These are phyloP conservation scores for Entomobrya proxima DNA, from an alignment of 2,888 invertebrate species.

Conservation along the genomic window DNA sequence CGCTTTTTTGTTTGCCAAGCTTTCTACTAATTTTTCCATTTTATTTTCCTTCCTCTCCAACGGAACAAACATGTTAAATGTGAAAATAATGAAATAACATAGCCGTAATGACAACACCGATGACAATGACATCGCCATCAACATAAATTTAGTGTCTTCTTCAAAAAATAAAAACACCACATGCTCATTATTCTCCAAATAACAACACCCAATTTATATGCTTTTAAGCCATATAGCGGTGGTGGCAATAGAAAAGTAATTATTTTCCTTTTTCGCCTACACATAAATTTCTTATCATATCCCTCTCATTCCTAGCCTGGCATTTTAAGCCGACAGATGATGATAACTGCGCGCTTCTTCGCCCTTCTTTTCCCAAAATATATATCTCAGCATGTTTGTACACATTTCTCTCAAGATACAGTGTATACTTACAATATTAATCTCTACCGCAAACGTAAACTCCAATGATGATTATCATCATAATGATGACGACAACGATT, in stretches of 20 bases:
- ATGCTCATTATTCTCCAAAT: background rate
- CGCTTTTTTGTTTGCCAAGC: background rate
- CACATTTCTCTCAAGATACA: no score
- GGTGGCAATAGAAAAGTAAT: constrained; percentile 22
- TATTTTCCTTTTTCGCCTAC: constrained; percentile 9
- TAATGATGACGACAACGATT: no score
- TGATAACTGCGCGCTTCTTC: background rate
- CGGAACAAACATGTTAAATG: background rate
- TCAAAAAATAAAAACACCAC: background rate
- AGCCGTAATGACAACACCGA: background rate
- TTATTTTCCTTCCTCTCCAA: background rate
- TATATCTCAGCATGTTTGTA: no score
- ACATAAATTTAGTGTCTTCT: background rate
- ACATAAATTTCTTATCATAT: constrained; percentile 13
- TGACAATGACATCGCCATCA: background rate
- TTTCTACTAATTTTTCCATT: background rate
- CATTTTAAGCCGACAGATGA: constrained; percentile 32
- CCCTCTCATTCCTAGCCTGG: background rate
- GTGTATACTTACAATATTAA: background rate
- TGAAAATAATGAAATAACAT: constrained; percentile 1
- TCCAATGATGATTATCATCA: background rate
- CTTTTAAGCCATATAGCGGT: no score
- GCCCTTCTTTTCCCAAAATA: no score
- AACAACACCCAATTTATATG: background rate
- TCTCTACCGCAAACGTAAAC: constrained; percentile 13